These are phyloP conservation scores for Spondyliosoma cantharus DNA, from an alignment of 2,797 vertebrate species.

Conservation along the genomic window DNA sequence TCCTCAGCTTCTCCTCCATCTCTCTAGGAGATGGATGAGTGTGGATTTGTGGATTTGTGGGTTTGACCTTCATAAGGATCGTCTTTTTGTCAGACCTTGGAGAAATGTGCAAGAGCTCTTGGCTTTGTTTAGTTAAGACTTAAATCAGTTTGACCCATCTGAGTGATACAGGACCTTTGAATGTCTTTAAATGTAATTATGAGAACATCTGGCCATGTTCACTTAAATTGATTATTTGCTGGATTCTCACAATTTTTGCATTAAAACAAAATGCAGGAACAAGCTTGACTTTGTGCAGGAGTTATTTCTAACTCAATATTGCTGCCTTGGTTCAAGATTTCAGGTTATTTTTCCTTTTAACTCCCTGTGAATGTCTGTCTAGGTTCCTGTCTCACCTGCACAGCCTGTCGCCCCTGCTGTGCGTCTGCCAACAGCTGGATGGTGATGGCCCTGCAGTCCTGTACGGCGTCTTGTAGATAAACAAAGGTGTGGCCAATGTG, in stretches of 20 bases:
- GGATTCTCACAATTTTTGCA: neutral
- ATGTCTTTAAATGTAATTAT: conserved; percentile 4
- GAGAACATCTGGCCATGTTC: neutral
- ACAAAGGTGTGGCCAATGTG: conserved; percentile 81
- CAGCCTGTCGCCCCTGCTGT: conserved; percentile 96
- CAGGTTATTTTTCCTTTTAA: neutral
- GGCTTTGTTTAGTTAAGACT: conserved; percentile 18
- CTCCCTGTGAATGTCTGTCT: neutral
- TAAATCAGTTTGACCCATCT: conserved; percentile 34
- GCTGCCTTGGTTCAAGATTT: neutral
- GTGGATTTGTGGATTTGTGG: conserved; percentile 38
- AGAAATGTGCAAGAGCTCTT: conserved; percentile 3
- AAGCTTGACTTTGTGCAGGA: neutral
- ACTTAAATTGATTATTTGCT: neutral
- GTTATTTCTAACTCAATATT: neutral
- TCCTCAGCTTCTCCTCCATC: conserved; percentile 14
- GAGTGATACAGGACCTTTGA: neutral
- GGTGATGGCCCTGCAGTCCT: conserved; percentile 94
- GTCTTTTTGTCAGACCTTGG: conserved; percentile 19
- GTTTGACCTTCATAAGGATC: conserved; percentile 40
- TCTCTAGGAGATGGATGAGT: conserved; percentile 41
- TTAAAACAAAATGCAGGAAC: neutral
- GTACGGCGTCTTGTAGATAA: conserved; percentile 94
- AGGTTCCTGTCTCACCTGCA: conserved; percentile 88
- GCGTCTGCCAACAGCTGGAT: conserved; percentile 97